These are phyloP conservation scores for Glareola pratincola DNA, from an alignment of 2,113 vertebrate genomes.

Conservation along the genomic window DNA sequence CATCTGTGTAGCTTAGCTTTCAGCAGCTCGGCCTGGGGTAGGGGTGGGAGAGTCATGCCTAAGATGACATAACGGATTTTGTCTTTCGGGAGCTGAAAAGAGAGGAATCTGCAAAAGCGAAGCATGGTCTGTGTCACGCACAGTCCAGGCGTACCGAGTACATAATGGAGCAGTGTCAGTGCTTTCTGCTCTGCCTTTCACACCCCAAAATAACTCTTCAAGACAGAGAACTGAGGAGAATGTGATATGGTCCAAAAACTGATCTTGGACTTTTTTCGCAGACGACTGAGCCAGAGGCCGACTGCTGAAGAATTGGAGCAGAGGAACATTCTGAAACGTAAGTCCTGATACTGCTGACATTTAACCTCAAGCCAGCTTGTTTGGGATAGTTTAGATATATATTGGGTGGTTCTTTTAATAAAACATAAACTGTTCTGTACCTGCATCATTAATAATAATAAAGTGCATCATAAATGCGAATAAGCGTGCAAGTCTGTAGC, in stretches of 20 bases:
- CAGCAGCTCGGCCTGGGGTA: slow-evolving; percentile 50
- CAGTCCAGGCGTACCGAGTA: neutral
- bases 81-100: slow-evolving; percentile 53
- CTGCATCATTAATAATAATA: neutral
- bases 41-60: slow-evolving; percentile 44
- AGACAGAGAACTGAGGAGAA: slow-evolving; percentile 44
- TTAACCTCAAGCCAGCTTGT: neutral
- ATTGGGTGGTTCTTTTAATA: neutral
- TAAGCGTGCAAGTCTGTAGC: neutral
- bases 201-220: neutral
- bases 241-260: slow-evolving; percentile 82
- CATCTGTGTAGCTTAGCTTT: slow-evolving; percentile 50
- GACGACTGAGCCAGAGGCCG: slow-evolving; percentile 96
- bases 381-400: neutral
- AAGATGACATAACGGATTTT: slow-evolving; percentile 40
- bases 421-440: neutral
- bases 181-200: slow-evolving; percentile 9
- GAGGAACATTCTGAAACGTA: slow-evolving; percentile 98
- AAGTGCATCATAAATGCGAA: neutral
- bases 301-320: slow-evolving; percentile 97
- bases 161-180: slow-evolving; percentile 61
- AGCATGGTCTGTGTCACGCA: slow-evolving; percentile 38
- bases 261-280: slow-evolving; percentile 80
- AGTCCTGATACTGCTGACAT: slow-evolving; percentile 66
- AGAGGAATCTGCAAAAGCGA: slow-evolving; percentile 53